phyloP scores from a whole-genome alignment of 1,140 invertebrate genomes.

The Radopholus similis region DNA sequence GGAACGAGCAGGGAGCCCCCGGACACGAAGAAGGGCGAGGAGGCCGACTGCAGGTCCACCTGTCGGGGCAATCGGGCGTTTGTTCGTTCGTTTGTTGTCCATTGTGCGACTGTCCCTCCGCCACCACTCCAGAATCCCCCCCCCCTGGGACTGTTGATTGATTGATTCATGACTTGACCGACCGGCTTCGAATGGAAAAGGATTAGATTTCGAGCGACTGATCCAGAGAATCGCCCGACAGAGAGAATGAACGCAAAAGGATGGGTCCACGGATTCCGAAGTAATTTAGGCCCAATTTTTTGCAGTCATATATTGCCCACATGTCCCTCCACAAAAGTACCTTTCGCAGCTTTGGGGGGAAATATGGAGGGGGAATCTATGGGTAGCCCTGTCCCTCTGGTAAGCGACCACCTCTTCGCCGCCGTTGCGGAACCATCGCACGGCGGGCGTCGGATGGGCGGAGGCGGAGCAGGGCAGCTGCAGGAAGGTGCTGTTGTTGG shows the following conservation, averaged over 20 bases:
- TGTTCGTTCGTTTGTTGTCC: no score
- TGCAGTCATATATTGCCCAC: slow-evolving; percentile 16
- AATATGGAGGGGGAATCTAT: slow-evolving; percentile 3
- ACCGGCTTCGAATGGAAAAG: no score
- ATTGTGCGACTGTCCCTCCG: no score
- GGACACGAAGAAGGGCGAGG: slow-evolving; percentile 27
- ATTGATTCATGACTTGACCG: no score
- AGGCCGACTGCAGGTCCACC: slow-evolving; percentile 23
- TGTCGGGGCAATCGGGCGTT: not conserved
- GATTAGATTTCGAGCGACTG: no score
- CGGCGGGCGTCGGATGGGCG: slow-evolving; percentile 28
- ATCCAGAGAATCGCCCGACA: no score
- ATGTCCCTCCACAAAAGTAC: no score
- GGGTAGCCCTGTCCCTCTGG: not conserved
- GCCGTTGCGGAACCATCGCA: slow-evolving; percentile 31
- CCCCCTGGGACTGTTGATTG: no score
- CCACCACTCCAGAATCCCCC: no score
- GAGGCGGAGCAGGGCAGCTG: slow-evolving; percentile 31
- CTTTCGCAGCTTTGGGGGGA: no score
- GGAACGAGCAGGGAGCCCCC: slow-evolving; percentile 38
- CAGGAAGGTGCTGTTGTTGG: slow-evolving; percentile 25
- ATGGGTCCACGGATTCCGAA: no score
- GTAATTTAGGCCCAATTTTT: not conserved
- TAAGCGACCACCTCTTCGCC: slow-evolving; percentile 19
- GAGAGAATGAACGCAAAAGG: no score